phyloP scores from a whole-genome alignment of 2,797 vertebrate genomes.

The Danio kyathit region DNA sequence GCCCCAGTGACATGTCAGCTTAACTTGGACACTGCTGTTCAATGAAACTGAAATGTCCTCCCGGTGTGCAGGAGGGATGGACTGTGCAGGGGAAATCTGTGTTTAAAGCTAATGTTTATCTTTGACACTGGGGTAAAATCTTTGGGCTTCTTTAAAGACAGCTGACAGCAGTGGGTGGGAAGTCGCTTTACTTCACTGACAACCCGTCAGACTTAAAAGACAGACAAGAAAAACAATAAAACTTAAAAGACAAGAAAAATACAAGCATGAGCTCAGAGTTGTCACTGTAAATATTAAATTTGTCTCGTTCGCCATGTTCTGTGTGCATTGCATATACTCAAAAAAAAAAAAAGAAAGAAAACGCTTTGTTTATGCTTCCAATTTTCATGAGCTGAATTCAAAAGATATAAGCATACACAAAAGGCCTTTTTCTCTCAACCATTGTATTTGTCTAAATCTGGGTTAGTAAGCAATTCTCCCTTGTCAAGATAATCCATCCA shows the following conservation, averaged over 20 bases:
- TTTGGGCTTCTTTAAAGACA: slow-evolving; percentile 17
- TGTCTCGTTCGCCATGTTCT: neutral
- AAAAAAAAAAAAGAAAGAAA: no score
- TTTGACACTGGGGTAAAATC: slow-evolving; percentile 18
- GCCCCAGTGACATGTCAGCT: slow-evolving; percentile 69
- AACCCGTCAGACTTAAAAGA: slow-evolving; percentile 6
- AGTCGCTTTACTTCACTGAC: slow-evolving; percentile 8
- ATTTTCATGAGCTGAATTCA: no score
- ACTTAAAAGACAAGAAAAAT: slow-evolving; percentile 15
- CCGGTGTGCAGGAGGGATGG: neutral
- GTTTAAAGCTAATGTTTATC: slow-evolving; percentile 26
- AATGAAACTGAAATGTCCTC: slow-evolving; percentile 42
- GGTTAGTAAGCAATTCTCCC: no score
- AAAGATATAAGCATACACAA: no score
- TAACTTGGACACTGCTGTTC: slow-evolving; percentile 53
- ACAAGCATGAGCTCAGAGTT: neutral
- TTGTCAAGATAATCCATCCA: no score
- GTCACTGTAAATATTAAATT: neutral
- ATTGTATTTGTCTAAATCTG: no score
- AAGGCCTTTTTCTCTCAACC: no score
- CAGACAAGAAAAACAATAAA: slow-evolving; percentile 5
- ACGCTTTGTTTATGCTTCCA: no score
- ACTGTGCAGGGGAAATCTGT: neutral
- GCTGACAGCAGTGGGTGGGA: slow-evolving; percentile 21
- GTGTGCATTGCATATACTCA: no score